Evolutionary conservation across 2,888 invertebrate genomes (phyloP).

Genomic region (Toxonevra muliebris): DNA sequence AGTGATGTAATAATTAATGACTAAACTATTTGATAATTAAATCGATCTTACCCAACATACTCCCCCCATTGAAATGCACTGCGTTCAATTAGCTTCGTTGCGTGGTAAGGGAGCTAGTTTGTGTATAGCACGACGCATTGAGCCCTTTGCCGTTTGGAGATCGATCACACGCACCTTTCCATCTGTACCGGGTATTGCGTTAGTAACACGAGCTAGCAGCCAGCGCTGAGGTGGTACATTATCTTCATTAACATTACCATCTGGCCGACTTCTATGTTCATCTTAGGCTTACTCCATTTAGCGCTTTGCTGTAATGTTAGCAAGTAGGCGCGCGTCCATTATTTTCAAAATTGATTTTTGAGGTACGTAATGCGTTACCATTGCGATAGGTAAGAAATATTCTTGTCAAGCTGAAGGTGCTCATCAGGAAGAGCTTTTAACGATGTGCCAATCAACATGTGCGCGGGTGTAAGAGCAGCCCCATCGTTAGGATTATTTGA

Average conservation of each 20-base stretch:
- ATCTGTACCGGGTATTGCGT: slow-evolving; percentile 28
- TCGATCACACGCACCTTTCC: no score
- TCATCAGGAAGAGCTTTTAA: slow-evolving; percentile 31
- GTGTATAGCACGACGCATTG: slow-evolving; percentile 15
- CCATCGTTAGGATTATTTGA: slow-evolving; percentile 6
- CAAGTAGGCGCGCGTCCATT: slow-evolving; percentile 35
- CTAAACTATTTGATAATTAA: no score
- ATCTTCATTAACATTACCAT: slow-evolving; percentile 37
- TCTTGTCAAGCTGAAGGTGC: slow-evolving; percentile 19
- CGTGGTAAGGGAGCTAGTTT: slow-evolving; percentile 25
- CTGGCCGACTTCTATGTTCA: slow-evolving; percentile 30
- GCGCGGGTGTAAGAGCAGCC: neutral
- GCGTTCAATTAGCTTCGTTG: no score
- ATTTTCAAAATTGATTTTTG: slow-evolving; percentile 36
- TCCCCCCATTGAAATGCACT: no score
- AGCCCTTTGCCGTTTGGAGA: slow-evolving; percentile 27
- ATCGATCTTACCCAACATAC: no score
- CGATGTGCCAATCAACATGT: slow-evolving; percentile 14
- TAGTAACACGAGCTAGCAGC: slow-evolving; percentile 29
- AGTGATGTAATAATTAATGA: no score
- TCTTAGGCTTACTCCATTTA: slow-evolving; percentile 26
- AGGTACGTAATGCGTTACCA: slow-evolving; percentile 33
- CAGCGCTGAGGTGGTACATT: slow-evolving; percentile 36
- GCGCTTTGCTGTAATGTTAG: slow-evolving; percentile 28
- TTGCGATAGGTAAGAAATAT: slow-evolving; percentile 19